Conservation (phyloP, 2,888 invertebrate genomes). For the Tortrix viridana region DNA sequence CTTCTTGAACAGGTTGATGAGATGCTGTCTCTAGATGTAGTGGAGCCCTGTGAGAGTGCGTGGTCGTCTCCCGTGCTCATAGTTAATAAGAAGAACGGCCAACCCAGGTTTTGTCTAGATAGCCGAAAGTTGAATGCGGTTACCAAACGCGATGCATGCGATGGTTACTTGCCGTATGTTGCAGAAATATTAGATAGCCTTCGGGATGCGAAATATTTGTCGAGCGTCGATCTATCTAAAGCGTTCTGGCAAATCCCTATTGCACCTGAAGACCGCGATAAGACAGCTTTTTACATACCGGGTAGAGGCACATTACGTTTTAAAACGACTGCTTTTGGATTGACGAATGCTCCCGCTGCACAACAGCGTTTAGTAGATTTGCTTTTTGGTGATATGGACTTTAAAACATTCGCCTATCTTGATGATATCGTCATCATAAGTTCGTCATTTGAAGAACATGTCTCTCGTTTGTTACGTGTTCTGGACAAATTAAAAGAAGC, state of each 20-base stretch:
- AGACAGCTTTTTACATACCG: constrained; percentile 4
- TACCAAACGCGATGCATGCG: constrained; percentile 36
- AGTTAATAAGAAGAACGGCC: constrained; percentile 38
- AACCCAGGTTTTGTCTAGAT: constrained; percentile 42
- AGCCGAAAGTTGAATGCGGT: constrained; percentile 42
- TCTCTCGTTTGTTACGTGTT: constrained; percentile 39
- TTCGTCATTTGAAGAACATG: constrained; percentile 42
- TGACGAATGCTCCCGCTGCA: constrained; percentile 45
- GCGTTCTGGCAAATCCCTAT: constrained; percentile 25
- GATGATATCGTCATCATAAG: constrained; percentile 44
- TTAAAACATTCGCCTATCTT: constrained; percentile 41
- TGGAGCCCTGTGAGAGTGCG: constrained; percentile 36
- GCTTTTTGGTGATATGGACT: constrained; percentile 42
- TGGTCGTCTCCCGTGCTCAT: constrained; percentile 41
- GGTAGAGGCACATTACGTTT: background rate
- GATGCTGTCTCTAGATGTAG: constrained; percentile 31
- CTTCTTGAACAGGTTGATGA: constrained; percentile 32
- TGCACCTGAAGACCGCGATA: background rate
- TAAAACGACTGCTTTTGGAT: constrained; percentile 23
- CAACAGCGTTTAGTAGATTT: constrained; percentile 46
- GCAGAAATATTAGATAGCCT: constrained; percentile 42
- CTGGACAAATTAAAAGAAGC: constrained; percentile 40
- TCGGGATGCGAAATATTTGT: constrained; percentile 38
- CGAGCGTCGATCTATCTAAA: constrained; percentile 42
- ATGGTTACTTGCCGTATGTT: constrained; percentile 41